Base-by-base conservation (phyloP, 2,888 invertebrate species). In the Ethmia dodecea region DNA sequence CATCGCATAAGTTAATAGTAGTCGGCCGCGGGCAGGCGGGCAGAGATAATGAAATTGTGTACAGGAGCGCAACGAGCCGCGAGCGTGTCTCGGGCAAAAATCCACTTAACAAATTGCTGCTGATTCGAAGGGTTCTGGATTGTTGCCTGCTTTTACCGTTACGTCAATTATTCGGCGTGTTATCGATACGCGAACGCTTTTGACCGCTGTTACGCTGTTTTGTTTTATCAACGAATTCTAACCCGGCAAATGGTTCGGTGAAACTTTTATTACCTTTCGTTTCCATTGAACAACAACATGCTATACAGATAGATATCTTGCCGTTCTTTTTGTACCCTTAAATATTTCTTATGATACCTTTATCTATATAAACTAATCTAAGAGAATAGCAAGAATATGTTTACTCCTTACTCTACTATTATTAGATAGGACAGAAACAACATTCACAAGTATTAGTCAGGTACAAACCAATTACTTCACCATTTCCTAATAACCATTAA, bases 71-170 rank as follows among this genome's bases (percentile, higher is more conserved):
- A 80, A 75, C 84, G 86, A 78, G 79, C 69, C 81, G 76, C 64
- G 81, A 76, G 79, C 81, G 79, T 80, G 84, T 83, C 84, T 84
- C 86, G 83, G 76, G 72, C 81, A 86, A 86, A 86, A 87, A 86
- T 87, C 86, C 87, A 86, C 86, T 86, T 87, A 86, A 86, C 86
- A 87, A 86, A 86, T 87, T 87, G 86, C 84, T 80, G 86, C 83
- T 84, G 86, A 86, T 86, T 84, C 83, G 81, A 73, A 78, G 80
- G 84, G 84, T 77, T 83, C 77, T 74, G 81, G 81, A 80, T 83
- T 83, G 83, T 79, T 83, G 80, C 67, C 77, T 73, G 79, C 76
- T 81, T 79, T 79, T 79, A 76, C 78, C 72, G 75, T 69, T 62
- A 68, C 73, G 74, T 79, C 81, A 75, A 75, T 80, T 78, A 78